A percentile compares a stretch with the other conserved stretches of the same genome.
These are phyloP conservation scores for Benitochromis conjunctus DNA, from an alignment of 2,113 vertebrate species.

Conservation along the genomic window DNA sequence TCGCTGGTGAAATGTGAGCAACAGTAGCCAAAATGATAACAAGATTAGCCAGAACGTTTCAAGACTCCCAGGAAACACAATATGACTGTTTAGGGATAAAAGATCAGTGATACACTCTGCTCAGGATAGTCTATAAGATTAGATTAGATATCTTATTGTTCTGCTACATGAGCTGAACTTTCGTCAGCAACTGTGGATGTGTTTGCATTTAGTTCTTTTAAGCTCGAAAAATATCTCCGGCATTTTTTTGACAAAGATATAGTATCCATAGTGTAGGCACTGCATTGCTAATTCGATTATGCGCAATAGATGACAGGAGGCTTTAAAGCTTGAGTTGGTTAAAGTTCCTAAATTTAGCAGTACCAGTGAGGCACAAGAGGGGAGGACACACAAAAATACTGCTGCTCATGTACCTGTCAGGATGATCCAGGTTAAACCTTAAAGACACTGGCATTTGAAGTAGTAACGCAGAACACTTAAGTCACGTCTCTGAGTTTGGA, in stretches of 20 bases:
- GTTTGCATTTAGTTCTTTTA: not conserved
- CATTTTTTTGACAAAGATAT: not conserved
- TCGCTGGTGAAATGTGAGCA: not conserved
- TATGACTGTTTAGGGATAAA: not conserved
- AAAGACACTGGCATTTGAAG: not conserved
- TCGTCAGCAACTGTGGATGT: not conserved
- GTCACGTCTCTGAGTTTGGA: not conserved
- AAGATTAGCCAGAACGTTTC: not conserved
- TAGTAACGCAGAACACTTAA: not conserved
- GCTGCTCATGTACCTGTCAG: not conserved
- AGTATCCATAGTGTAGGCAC: not conserved
- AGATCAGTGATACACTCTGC: not conserved
- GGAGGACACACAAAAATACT: rapidly evolving
- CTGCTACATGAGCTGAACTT: not conserved
- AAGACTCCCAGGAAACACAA: not conserved
- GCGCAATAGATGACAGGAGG: not conserved
- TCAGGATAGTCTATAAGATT: not conserved
- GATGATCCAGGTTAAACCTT: not conserved
- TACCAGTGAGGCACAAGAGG: not conserved
- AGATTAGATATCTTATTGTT: not conserved
- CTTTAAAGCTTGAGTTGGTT: not conserved
- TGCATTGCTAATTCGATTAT: not conserved
- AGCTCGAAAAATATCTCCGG: not conserved
- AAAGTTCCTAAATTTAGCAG: not conserved
- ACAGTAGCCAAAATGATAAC: not conserved